These are phyloP conservation scores for Cromileptes altivelis DNA, from an alignment of 2,113 vertebrate genomes.

Conservation along the genomic window DNA sequence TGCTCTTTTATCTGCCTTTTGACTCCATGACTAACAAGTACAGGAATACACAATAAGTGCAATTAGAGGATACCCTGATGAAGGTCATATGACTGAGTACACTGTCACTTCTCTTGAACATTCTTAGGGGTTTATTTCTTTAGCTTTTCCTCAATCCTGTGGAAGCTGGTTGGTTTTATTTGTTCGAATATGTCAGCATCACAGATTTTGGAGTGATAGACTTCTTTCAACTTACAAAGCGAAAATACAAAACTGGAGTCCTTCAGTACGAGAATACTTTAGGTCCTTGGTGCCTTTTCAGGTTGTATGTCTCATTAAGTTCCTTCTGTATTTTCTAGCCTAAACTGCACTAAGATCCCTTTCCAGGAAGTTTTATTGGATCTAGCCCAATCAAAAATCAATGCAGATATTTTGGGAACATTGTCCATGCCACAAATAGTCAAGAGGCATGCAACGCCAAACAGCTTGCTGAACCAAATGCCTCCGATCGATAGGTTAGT, in stretches of 20 bases:
- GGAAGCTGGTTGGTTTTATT: background rate
- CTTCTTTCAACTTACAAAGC: background rate
- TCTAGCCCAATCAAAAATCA: constrained; percentile 72
- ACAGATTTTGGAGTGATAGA: background rate
- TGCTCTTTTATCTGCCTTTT: too few relatives aligned
- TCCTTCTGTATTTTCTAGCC: constrained; percentile 8
- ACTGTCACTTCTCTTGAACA: background rate
- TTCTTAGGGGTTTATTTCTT: background rate
- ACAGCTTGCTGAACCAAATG: constrained; percentile 72
- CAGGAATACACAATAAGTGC: background rate
- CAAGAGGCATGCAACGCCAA: constrained; percentile 45
- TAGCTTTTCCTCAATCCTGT: background rate
- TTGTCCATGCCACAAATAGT: constrained; percentile 60
- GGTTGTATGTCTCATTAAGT: background rate
- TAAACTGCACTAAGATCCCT: constrained; percentile 36
- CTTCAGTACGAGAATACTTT: background rate
- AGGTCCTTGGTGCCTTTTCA: constrained; percentile 1
- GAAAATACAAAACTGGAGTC: background rate
- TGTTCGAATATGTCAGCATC: background rate
- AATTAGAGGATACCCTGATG: background rate
- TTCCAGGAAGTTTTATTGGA: constrained; percentile 64
- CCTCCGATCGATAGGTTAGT: constrained; percentile 71
- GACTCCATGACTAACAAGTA: too few relatives aligned
- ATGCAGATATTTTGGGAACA: constrained; percentile 73
- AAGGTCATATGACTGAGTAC: background rate